Evolutionary conservation across 2,797 vertebrate species (phyloP).

Genomic region (Monodelphis domestica): DNA sequence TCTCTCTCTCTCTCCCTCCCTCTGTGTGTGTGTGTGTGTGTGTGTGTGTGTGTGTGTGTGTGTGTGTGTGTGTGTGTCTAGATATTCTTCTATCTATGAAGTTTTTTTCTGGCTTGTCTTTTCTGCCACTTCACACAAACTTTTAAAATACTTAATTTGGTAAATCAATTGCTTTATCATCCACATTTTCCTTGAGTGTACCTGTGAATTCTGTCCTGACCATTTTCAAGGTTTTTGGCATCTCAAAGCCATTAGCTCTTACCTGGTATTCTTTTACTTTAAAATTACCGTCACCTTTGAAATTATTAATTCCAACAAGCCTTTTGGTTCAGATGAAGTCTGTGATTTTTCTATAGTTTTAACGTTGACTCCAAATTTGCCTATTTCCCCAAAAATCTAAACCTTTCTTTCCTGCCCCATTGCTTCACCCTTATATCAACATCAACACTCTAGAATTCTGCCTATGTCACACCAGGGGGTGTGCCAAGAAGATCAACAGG

Average conservation of each 20-base stretch:
- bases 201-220: not conserved
- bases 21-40: too few species aligned
- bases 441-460: not conserved
- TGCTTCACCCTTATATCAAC: not conserved
- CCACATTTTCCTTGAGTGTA: not conserved
- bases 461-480: not conserved
- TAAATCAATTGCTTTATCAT: not conserved
- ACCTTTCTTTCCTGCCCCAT: not conserved
- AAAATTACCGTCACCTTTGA: not conserved
- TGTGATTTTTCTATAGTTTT: not conserved
- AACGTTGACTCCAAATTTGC: not conserved
- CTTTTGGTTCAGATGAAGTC: not conserved
- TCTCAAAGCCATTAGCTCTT: not conserved
- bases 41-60: too few species aligned
- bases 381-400: not conserved
- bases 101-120: not conserved
- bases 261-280: not conserved
- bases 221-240: not conserved
- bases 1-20: too few species aligned
- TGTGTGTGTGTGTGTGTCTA: too few species aligned
- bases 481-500: not conserved
- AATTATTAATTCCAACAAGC: not conserved
- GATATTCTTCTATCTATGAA: not conserved
- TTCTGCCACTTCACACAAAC: not conserved
- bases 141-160: not conserved